Evolutionary conservation across 2,797 vertebrate species (phyloP), one percentile per base, ranked within the genome.

Genomic region (Amblyopsis hoosieri): DNA sequence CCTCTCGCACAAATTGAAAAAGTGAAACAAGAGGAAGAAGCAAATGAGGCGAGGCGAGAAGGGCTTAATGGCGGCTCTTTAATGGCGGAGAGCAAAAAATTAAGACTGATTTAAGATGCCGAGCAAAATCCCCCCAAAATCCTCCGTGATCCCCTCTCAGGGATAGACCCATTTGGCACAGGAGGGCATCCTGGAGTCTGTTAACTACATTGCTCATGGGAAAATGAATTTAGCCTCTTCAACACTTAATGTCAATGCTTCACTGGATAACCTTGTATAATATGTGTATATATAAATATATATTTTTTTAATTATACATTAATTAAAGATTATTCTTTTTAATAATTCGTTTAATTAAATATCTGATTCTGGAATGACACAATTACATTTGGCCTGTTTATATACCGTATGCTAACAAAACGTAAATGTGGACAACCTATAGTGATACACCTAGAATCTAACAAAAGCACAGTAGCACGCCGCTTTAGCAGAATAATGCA

Each of bases 1-100:
- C 96, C 95, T 96, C 97, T 97, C 94, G 94, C 95, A 95, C 96
- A 99, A 99, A 99, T 99, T 99, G 97, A 98, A 99, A 99, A 99
- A 98, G 96, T 98, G 96, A 98, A 98, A 98, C 96, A 98, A 97
- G 96, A 97, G 95, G 94, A 95, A 95, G 95, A 82, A 91, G 95
- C 96, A 97, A 99, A 99, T 99, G 97, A 99, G 96, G 94, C 96
- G 96, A 94, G 96, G 93, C 97, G 96, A 95, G 96, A 95, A 94
- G 95, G 93, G 95, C 96, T 97, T 99, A 99, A 99, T 98, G 96
- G 96, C 85, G 89, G 93, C 94, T 95, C 96, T 98, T 98, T 99
- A 99, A 99, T 98, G 95, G 96, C 92, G 94, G 96, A 98, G 96
- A 96, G 89, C 87, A 97, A 98, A 29, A 99, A 99, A 99, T 99